These are phyloP conservation scores for Onychomys arenicola DNA, from an alignment of 2,797 vertebrate species.

Conservation along the genomic window DNA sequence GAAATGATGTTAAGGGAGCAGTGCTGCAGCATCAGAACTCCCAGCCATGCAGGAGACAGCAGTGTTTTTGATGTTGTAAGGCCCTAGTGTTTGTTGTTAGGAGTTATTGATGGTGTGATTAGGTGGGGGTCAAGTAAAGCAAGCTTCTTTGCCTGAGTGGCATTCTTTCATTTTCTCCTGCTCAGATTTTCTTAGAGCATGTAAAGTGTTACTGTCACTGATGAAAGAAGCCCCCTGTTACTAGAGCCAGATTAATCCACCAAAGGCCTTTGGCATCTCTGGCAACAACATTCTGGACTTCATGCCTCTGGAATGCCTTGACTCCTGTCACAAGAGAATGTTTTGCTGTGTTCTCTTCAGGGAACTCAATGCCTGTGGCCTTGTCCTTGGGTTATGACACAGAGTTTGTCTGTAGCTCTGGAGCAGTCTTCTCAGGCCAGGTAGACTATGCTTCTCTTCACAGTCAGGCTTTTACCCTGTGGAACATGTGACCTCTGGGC, in stretches of 20 bases:
- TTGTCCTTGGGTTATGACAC: not conserved
- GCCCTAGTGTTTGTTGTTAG: not conserved
- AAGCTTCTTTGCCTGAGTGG: not conserved
- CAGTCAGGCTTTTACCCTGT: not conserved
- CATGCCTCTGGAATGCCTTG: not conserved
- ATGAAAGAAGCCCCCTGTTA: not conserved
- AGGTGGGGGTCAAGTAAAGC: not conserved
- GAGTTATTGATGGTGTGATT: conserved; percentile 8
- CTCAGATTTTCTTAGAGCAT: not conserved
- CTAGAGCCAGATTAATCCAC: not conserved
- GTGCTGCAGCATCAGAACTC: conserved; percentile 60
- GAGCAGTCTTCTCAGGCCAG: not conserved
- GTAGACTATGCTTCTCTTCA: not conserved
- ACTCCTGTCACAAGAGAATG: not conserved
- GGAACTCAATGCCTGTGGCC: not conserved
- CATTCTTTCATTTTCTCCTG: conserved; percentile 52
- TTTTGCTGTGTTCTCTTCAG: not conserved
- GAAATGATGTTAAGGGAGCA: conserved; percentile 85
- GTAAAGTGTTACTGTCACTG: not conserved
- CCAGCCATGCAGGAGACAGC: not conserved
- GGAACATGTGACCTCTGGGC: not conserved
- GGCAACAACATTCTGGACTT: not conserved
- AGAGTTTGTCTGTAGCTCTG: not conserved
- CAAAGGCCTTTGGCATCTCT: not conserved
- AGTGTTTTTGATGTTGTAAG: not conserved